Base-by-base conservation (phyloP, 2,888 invertebrate genomes). In the Habroteleia sp. region DNA sequence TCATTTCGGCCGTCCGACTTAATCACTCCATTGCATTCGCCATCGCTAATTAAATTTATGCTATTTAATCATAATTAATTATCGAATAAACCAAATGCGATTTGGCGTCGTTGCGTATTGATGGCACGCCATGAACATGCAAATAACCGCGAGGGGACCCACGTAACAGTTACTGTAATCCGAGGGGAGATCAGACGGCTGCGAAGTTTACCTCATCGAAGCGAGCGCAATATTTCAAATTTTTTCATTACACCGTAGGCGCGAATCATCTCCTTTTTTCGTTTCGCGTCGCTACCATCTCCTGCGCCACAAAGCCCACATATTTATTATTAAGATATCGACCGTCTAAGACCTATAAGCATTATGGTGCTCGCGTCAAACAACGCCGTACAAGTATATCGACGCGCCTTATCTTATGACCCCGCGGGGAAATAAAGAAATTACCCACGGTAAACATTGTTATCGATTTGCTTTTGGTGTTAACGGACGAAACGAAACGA, bases 251-350 rank as follows among this genome's bases (percentile, higher is more conserved):
- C 83, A 85, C 83, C 83, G 79, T 80, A 86, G 87, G 87, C 86
- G 88, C 85, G 88, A 88, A 88, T 87, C 83, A 87, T 77, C 80
- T 76, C 58, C 46, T 27, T 46, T 65, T 25, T 66, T 54, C 54
- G n/a, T n/a, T n/a, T n/a, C n/a, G n/a, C n/a, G n/a, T n/a, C n/a
- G n/a, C n/a, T n/a, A n/a, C 83, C 83, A 84, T 84, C 84, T 79
- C 79, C 80, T 72, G 81, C 77, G 79, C 83, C 82, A 85, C 86
- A 84, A 87, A 87, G 87, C 87, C 87, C 84, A 83, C 84, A 83
- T 86, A 88, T 88, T 88, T 87, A 88, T 88, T 88, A 87, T 88
- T 87, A 88, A 88, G 87, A 87, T 87, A 88, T 88, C 88, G 87
- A 88, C 84, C 86, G 78, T 80, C 82, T 83, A 78, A 84, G 83